A percentile compares a stretch with the other conserved stretches of the same genome.
Evolutionary conservation across 2,888 invertebrate species (phyloP).

Genomic region (Rhagophthalmus giganteus): DNA sequence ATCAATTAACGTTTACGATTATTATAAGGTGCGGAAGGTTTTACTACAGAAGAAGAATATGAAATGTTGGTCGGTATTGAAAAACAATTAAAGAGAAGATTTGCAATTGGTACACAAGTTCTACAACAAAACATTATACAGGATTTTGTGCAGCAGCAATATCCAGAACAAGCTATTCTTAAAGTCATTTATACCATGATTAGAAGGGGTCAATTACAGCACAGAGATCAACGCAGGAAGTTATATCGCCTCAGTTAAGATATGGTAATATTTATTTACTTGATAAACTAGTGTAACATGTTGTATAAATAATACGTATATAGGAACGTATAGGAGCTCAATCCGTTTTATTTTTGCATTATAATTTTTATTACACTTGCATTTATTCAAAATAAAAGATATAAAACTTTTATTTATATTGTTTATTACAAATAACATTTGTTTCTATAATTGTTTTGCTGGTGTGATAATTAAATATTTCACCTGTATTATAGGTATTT

Average conservation of each 20-base stretch:
- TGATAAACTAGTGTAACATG: too few relatives aligned
- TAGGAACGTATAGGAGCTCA: too few relatives aligned
- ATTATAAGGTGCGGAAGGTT: constrained; percentile 89
- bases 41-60: constrained; percentile 92
- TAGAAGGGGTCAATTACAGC: constrained; percentile 92
- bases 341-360: too few relatives aligned
- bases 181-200: constrained; percentile 96
- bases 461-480: too few relatives aligned
- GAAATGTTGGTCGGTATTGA: constrained; percentile 88
- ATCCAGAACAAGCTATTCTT: constrained; percentile 80
- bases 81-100: constrained; percentile 89
- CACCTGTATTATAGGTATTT: too few relatives aligned
- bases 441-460: too few relatives aligned
- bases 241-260: constrained; percentile 83
- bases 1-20: background rate
- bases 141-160: constrained; percentile 83
- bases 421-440: too few relatives aligned
- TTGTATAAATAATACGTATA: too few relatives aligned
- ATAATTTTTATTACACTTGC: too few relatives aligned
- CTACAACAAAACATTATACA: constrained; percentile 92
- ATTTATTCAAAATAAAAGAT: too few relatives aligned
- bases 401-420: too few relatives aligned
- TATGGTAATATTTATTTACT: too few relatives aligned
- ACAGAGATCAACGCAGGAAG: constrained; percentile 96
- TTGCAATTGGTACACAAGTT: constrained; percentile 94